Evolutionary conservation across 2,113 vertebrate genomes (phyloP), one percentile per base, ranked within the genome.

Genomic region (Cheilinus undulatus): DNA sequence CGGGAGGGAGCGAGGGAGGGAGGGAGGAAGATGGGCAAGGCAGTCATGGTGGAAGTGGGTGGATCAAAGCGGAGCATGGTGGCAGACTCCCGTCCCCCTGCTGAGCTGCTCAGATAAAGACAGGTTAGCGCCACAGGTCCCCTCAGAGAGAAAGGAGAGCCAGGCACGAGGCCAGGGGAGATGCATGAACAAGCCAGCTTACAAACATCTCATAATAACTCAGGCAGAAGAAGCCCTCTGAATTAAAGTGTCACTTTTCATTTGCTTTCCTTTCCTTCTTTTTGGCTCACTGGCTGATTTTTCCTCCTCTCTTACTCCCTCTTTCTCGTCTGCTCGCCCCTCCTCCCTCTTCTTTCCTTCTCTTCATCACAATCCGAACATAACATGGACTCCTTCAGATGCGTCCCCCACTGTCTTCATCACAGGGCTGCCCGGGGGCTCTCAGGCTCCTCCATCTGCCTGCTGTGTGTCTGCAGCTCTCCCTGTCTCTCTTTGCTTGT

Each of bases 181-280:
- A 90, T 80, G 83, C 92, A 87, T 83, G 85, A 92, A 91, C 91
- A 91, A 90, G 84, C 89, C 86, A 87, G 92, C 92, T 93, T 93
- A 93, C 92, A 93, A 93, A 93, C 91, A 91, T 93, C 91, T 92
- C 90, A 93, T 92, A 91, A 93, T 92, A 93, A 92, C 88, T 93
- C 88, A 89, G 87, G 84, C 90, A 92, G 90, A 91, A 90, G 92
- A 92, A 91, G 83, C 91, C 83, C 80, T 88, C 91, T 76, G 89
- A 93, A 94, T 93, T 93, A 91, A 94, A 94, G 88, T 94, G 93
- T 94, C 94, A 94, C 92, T 92, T 93, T 91, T 94, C 91, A 94
- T 94, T 94, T 92, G 88, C 90, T 85, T 88, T 88, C 72, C 86
- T 90, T 90, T 94, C 91, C 83, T 75, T 94, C 92, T 92, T 88